Percentiles rank a stretch among this genome's conserved stretches.
Conservation (phyloP, 2,797 vertebrate genomes). For the Onychomys arenicola region DNA sequence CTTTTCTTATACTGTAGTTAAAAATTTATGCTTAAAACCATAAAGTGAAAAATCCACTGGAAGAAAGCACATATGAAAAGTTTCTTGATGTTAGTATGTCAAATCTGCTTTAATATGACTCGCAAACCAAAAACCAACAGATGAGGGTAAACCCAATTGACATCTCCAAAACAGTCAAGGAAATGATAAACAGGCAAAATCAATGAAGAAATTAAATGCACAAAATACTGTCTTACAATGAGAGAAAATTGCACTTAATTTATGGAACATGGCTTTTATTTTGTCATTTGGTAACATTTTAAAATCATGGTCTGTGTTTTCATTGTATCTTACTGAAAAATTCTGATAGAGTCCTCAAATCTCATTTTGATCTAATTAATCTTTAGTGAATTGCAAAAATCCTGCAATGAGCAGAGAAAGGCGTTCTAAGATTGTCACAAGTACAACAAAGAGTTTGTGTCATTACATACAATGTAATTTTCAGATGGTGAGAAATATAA, state of each 20-base stretch:
- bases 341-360: neutral
- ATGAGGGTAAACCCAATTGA: neutral
- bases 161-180: neutral
- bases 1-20: neutral
- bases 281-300: neutral
- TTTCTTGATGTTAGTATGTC: neutral
- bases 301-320: conserved; percentile 51
- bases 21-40: neutral
- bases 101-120: neutral
- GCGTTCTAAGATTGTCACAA: neutral
- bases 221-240: neutral
- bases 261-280: neutral
- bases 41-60: too few relatives aligned
- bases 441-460: neutral
- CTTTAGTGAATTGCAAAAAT: conserved; percentile 10
- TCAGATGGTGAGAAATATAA: neutral
- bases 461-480: neutral
- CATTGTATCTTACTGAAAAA: conserved; percentile 23
- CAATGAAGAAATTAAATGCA: neutral
- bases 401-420: neutral
- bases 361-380: conserved; percentile 1
- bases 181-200: neutral
- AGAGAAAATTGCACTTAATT: neutral
- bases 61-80: neutral
- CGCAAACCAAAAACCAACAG: neutral